Evolutionary conservation across 2,113 vertebrate genomes (phyloP).

Genomic region (Lagopus leucura): DNA sequence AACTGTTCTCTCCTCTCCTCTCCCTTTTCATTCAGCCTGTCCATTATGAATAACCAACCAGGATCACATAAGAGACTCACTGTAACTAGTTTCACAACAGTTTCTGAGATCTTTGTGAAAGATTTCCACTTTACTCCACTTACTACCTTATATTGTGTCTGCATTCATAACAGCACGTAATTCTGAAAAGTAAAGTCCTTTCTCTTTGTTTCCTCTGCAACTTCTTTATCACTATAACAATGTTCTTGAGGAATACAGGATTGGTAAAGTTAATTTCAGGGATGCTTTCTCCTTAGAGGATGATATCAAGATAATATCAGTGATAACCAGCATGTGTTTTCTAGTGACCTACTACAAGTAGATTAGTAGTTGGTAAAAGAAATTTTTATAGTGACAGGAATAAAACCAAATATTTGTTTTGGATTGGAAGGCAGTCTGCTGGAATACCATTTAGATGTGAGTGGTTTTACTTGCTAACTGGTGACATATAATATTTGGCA

Average conservation of each 20-base stretch:
- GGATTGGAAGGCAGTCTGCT: background rate
- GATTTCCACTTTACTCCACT: background rate
- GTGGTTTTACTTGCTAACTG: background rate
- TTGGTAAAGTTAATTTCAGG: background rate
- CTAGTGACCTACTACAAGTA: background rate
- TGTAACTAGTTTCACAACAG: background rate
- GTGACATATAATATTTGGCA: constrained; percentile 8
- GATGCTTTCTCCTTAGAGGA: background rate
- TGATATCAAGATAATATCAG: background rate
- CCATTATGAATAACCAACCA: background rate
- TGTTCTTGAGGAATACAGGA: background rate
- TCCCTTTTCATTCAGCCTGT: background rate
- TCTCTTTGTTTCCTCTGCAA: background rate
- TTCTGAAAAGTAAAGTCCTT: background rate
- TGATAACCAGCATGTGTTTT: background rate
- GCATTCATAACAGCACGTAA: background rate
- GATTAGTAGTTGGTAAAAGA: background rate
- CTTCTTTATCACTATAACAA: background rate
- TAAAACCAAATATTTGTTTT: background rate
- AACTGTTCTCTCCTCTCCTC: background rate
- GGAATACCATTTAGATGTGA: background rate
- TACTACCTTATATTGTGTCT: background rate
- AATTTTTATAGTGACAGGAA: background rate
- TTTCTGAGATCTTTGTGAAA: background rate
- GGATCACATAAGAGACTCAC: background rate